phyloP scores from a whole-genome alignment of 2,888 invertebrate species.

The Osmoderma eremita region DNA sequence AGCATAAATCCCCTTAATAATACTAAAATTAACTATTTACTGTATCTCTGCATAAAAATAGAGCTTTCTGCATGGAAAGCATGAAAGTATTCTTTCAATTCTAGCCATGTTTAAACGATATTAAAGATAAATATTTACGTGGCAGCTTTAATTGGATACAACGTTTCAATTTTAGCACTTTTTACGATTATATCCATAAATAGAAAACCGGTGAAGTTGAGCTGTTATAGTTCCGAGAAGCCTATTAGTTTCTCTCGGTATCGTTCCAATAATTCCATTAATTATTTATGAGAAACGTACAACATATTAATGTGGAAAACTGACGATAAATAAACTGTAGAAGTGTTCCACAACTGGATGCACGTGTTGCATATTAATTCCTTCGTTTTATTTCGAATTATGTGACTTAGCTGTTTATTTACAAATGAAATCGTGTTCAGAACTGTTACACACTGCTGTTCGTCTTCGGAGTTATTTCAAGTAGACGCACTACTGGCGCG shows the following conservation, averaged over 20 bases:
- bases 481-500: constrained; percentile 9
- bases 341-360: constrained; percentile 23
- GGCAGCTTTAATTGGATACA: too few relatives aligned
- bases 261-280: constrained; percentile 25
- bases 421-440: constrained; percentile 19
- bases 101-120: too few relatives aligned
- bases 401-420: constrained; percentile 35
- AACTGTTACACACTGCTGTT: constrained; percentile 12
- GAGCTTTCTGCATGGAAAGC: too few relatives aligned
- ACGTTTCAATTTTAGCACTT: too few relatives aligned
- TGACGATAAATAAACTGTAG: constrained; percentile 20
- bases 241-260: constrained; percentile 14
- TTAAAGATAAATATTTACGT: too few relatives aligned
- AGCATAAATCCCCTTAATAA: too few relatives aligned
- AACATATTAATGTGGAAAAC: constrained; percentile 14
- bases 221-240: background rate
- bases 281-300: constrained; percentile 30
- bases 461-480: constrained; percentile 30
- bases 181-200: too few relatives aligned
- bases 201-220: too few relatives aligned
- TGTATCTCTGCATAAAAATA: too few relatives aligned
- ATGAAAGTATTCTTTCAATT: too few relatives aligned
- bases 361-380: constrained; percentile 33
- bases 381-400: constrained; percentile 21
- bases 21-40: too few relatives aligned